Evolutionary conservation across 2,113 vertebrate genomes (phyloP).

Genomic region (Tetrax tetrax): DNA sequence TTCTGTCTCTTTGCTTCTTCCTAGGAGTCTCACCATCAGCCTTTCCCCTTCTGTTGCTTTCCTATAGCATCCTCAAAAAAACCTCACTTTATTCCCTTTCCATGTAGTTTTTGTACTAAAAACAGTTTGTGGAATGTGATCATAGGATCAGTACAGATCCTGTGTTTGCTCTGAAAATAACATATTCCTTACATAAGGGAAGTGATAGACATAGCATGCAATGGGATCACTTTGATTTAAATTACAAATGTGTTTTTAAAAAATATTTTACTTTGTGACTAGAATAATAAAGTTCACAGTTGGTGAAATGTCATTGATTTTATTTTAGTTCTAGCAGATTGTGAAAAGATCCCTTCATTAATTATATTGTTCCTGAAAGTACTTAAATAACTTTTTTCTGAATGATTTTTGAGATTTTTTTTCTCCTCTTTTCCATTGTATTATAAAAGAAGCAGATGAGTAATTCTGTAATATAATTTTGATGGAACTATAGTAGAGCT

Average conservation of each 20-base stretch:
- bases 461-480: slow-evolving; percentile 11
- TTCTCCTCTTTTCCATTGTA: neutral
- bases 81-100: neutral
- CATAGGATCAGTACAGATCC: neutral
- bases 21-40: neutral
- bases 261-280: neutral
- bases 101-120: neutral
- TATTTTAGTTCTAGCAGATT: neutral
- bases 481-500: neutral
- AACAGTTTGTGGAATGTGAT: neutral
- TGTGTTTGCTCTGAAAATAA: neutral
- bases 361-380: neutral
- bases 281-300: neutral
- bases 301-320: neutral
- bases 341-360: neutral
- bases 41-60: neutral
- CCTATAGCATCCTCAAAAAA: neutral
- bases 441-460: neutral
- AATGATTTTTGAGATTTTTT: neutral
- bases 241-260: neutral
- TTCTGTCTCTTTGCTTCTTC: neutral
- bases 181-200: neutral
- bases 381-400: slow-evolving; percentile 9
- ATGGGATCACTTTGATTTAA: neutral
- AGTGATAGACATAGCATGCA: neutral